phyloP scores from a whole-genome alignment of 2,888 invertebrate genomes.

The Mantis religiosa region DNA sequence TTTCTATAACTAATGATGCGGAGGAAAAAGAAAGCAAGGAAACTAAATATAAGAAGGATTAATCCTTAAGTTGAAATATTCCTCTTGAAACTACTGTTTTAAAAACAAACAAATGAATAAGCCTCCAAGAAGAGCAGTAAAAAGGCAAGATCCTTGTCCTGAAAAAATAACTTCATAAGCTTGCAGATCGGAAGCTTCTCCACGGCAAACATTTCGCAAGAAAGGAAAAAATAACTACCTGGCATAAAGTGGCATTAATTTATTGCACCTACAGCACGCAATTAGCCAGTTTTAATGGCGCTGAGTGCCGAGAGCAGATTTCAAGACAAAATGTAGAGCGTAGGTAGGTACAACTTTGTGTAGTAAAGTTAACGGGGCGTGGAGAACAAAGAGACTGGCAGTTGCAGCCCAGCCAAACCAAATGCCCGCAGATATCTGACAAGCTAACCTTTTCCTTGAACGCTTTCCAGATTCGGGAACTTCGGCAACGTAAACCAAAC shows the following conservation, averaged over 20 bases:
- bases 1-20: too few species aligned
- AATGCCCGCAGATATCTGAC: neutral
- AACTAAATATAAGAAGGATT: too few species aligned
- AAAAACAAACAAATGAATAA: neutral
- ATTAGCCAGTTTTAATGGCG: neutral
- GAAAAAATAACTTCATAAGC: too few species aligned
- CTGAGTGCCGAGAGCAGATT: neutral
- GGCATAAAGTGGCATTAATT: neutral
- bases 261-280: neutral
- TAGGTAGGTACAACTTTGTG: neutral
- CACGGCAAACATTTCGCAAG: neutral
- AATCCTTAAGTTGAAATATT: neutral
- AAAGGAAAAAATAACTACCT: neutral
- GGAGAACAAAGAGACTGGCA: neutral
- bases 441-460: neutral
- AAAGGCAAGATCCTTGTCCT: too few species aligned
- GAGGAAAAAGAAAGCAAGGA: too few species aligned
- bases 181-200: too few species aligned
- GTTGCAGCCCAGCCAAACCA: neutral
- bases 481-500: neutral
- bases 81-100: neutral
- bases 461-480: too few species aligned
- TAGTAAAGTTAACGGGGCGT: neutral
- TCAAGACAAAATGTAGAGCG: neutral
- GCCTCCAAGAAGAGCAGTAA: neutral